These are phyloP conservation scores for Agonopterix heracliana DNA, from an alignment of 2,888 invertebrate species.

Conservation along the genomic window DNA sequence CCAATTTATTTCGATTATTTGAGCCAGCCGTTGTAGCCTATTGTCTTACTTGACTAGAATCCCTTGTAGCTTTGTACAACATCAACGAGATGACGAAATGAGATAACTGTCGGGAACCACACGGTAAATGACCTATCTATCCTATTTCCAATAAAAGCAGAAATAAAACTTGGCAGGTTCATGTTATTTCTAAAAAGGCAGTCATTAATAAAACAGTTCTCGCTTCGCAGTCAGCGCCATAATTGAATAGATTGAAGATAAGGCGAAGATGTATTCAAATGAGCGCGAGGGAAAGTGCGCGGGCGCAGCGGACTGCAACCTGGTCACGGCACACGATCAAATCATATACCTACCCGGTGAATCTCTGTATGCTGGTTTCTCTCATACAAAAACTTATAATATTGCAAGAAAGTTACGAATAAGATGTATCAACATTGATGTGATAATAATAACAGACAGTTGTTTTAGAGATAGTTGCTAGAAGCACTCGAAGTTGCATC, in stretches of 20 bases:
- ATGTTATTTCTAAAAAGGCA: not conserved
- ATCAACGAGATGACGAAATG: too few species aligned
- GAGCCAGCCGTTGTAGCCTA: too few species aligned
- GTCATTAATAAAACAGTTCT: not conserved
- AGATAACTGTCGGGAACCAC: too few species aligned
- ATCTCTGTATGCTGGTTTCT: not conserved
- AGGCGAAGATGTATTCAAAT: constrained; percentile 31
- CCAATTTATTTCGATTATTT: too few species aligned
- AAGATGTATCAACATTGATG: too few species aligned
- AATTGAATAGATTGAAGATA: constrained; percentile 38
- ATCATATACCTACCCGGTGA: not conserved
- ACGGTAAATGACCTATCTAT: too few species aligned
- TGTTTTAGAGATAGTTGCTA: too few species aligned
- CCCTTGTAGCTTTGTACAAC: too few species aligned
- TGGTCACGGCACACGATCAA: not conserved
- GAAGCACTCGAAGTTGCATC: too few species aligned
- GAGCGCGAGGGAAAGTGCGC: constrained; percentile 37
- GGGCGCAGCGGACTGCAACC: constrained; percentile 17
- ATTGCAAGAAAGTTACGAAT: too few species aligned
- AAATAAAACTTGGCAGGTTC: not conserved
- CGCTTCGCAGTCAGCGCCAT: constrained; percentile 10
- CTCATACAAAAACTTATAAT: not conserved
- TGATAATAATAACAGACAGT: too few species aligned
- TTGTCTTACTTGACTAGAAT: too few species aligned
- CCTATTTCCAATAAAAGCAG: not conserved